A percentile compares a stretch with the other conserved stretches of the same genome.
phyloP scores from a whole-genome alignment of 2,113 vertebrate species.

The Thamnophis sirtalis region DNA sequence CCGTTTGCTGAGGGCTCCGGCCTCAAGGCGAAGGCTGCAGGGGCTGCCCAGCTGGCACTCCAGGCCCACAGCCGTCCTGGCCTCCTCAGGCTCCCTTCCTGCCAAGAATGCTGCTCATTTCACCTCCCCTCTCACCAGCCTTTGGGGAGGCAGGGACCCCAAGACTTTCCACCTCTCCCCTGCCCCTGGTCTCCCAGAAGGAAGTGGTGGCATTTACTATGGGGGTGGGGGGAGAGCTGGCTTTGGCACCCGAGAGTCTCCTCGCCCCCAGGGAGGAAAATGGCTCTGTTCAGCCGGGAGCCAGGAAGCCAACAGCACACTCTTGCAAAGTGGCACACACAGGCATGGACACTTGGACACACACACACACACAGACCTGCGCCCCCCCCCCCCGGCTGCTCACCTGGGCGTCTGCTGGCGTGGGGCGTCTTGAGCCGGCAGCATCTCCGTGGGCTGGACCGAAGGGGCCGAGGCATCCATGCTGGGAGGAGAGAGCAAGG shows the following conservation, averaged over 20 bases:
- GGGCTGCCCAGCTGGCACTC: not conserved
- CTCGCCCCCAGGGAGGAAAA: not conserved
- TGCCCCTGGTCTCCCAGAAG: not conserved
- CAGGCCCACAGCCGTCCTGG: not conserved
- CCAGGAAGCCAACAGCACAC: not conserved
- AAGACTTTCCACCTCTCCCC: not conserved
- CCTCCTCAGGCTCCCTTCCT: not conserved
- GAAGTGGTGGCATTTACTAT: not conserved
- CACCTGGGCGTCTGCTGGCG: slow-evolving; percentile 83
- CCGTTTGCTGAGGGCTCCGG: rapidly evolving
- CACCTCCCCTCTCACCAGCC: not conserved
- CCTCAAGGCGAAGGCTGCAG: not conserved
- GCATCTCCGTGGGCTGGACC: slow-evolving; percentile 91
- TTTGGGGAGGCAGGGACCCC: not conserved
- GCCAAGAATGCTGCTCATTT: not conserved
- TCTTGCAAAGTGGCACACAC: not conserved
- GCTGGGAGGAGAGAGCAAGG: not conserved
- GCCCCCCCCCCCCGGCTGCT: slow-evolving; percentile 64
- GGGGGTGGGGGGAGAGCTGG: not conserved
- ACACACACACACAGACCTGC: not conserved
- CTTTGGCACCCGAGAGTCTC: not conserved
- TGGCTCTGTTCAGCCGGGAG: not conserved
- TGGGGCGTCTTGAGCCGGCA: slow-evolving; percentile 73
- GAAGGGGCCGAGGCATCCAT: slow-evolving; percentile 71
- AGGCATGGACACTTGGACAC: too few relatives aligned